Conservation (phyloP, 2,888 invertebrate species). For the Caenorhabditis japonica region DNA sequence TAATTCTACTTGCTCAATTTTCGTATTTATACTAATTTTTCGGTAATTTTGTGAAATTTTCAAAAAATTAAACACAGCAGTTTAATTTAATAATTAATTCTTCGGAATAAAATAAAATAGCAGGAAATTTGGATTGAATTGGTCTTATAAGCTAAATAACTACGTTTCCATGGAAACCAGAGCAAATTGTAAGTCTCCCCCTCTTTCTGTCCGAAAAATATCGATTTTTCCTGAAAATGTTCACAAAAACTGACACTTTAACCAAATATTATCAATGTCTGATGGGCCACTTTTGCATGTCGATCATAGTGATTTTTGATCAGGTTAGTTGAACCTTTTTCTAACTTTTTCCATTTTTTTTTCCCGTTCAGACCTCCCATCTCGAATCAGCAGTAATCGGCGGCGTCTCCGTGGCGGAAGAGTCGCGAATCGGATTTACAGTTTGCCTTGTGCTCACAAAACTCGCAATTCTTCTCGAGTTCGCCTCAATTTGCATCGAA, state of each 20-base stretch:
- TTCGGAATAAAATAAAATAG: neutral
- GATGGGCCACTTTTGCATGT: slow-evolving; percentile 83
- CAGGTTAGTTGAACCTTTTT: slow-evolving; percentile 78
- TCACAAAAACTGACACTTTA: slow-evolving; percentile 75
- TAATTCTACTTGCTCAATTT: slow-evolving; percentile 1
- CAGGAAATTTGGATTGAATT: neutral
- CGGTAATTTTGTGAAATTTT: neutral
- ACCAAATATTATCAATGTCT: slow-evolving; percentile 85
- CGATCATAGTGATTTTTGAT: slow-evolving; percentile 83
- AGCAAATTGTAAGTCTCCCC: neutral
- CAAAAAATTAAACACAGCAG: neutral
- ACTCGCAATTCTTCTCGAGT: slow-evolving; percentile 82
- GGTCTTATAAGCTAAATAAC: neutral
- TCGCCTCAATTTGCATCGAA: slow-evolving; percentile 44
- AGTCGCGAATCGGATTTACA: slow-evolving; percentile 59
- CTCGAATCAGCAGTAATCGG: slow-evolving; percentile 54
- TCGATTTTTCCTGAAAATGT: slow-evolving; percentile 20
- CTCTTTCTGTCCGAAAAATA: neutral
- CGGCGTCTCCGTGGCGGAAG: slow-evolving; percentile 43
- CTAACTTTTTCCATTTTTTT: too few species aligned
- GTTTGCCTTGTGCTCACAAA: slow-evolving; percentile 79
- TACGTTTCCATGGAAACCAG: slow-evolving; percentile 26
- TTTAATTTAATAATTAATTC: too few species aligned
- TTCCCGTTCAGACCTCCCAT: slow-evolving; percentile 49
- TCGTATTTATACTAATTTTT: neutral